Base-by-base conservation (phyloP, 2,113 vertebrate species). In the Alaudala cheleensis region DNA sequence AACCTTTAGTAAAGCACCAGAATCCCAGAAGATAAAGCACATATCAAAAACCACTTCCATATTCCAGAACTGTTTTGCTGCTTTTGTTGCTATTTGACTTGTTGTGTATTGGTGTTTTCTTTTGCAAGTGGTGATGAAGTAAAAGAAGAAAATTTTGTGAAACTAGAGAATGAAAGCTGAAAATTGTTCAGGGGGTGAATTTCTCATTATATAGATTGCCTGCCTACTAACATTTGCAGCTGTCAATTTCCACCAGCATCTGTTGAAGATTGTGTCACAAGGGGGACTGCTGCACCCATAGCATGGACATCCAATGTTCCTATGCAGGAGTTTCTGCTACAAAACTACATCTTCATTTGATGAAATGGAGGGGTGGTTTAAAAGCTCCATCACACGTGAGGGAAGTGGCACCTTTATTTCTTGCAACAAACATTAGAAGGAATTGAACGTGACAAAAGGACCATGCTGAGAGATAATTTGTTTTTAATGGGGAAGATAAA, bases 401-500 rank as follows among this genome's bases (percentile, higher is more conserved):
- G 23, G 22, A 81, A 84, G 9, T 14, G 37, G 16, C 12, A 74
- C 5, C 9, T 56, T 9, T 28, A 17, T 82, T 72, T 84, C 28
- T 82, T 79, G 33, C 14, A 66, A 72, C 3, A 80, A 85, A 81
- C 58, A 40, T 49, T 19, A 53, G 34, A n/a, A 72, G n/a, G 72
- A 67, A 72, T 42, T 57, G 10, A 82, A 79, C 1, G 1, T 9
- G 10, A 49, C 0, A 0, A 71, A 87, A 87, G n/a, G 23, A 29
- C 14, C 57, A 11, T 85, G 7, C 45, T 57, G 39, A n/a, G 21
- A 78, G 47, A 50, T 39, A 65, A 25, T 65, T 84, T 81, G 71
- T 84, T 74, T 39, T 66, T 89, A 92, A 76, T 50, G n/a, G 4
- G 2, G 20, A 86, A 73, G 25, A 45, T 22, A 57, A 89, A 67